Evolutionary conservation across 2,888 invertebrate genomes (phyloP), one percentile per base, ranked within the genome.

Genomic region (Campaea margaritaria): DNA sequence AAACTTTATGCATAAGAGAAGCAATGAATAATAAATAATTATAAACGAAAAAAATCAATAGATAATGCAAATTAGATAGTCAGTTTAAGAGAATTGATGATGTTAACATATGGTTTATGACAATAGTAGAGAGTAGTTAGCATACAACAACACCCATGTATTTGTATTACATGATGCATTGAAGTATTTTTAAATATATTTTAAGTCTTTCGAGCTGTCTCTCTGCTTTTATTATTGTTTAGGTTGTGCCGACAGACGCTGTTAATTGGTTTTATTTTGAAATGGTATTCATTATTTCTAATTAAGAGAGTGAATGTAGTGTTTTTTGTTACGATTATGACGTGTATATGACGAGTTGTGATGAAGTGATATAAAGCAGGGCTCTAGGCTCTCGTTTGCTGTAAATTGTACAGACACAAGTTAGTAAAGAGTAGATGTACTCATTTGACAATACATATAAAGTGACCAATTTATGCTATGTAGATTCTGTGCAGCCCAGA

Each of bases 171-270:
- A 21, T 21, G 5, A 21, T 64, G 68, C 64, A 72, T 72, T 71
- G 47, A 75, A 80, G 75, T 83, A 79, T 80, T 81, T 79, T 76
- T 66, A 74, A 69, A 70, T 75, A 72, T 73, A 73, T 72, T 71
- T 57, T 78, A 75, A 71, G 72, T 68, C 65, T 68, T 73, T 70
- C 68, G 64, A 74, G 73, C 70, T 74, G 84, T 82, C 87, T 89
- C 83, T 89, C 67, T 69, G 70, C 67, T 70, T n/a, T 83, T 88
- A 86, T 83, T 83, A 81, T 78, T 76, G 70, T 82, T 79, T 90
- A 87, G 85, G 86, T 89, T 91, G 87, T 91, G 92, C 91, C 91
- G 84, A 85, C 76, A 90, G 91, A 92, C 68, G 91, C 91, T 90
- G 86, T 87, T 90, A 79, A 73, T 75, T 83, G 74, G 64, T 78